Percentiles rank a stretch among this genome's conserved stretches.
Conservation (phyloP, 1,140 invertebrate genomes). For the Agrypnia vestita region DNA sequence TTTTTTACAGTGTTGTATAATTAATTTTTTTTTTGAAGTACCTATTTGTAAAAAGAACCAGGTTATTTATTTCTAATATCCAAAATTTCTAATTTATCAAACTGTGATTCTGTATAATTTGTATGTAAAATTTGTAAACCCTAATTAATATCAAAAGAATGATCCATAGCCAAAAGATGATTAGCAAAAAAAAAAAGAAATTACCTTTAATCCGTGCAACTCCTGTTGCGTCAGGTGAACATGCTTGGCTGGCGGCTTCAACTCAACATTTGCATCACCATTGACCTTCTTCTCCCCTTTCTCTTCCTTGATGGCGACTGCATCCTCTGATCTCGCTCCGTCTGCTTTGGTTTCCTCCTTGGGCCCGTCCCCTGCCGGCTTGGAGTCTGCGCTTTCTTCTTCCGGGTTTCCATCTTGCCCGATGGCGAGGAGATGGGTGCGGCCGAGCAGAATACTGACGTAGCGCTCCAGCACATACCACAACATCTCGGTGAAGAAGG, state of each 20-base stretch:
- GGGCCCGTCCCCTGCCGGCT: constrained; percentile 60
- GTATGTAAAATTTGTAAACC: no score
- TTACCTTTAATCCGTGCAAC: constrained; percentile 89
- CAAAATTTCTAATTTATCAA: no score
- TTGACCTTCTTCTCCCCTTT: not conserved
- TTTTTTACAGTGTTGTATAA: no score
- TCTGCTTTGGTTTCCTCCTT: constrained; percentile 63
- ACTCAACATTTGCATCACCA: constrained; percentile 30
- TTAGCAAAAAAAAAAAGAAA: constrained; percentile 41
- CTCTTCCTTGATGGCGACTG: not conserved
- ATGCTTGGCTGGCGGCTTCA: constrained; percentile 72
- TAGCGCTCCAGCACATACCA: constrained; percentile 98
- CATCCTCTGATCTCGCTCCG: no score
- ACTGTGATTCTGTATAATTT: no score
- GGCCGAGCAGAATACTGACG: constrained; percentile 89
- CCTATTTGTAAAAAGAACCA: no score
- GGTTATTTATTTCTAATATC: no score
- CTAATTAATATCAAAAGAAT: no score
- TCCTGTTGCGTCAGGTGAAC: constrained; percentile 87
- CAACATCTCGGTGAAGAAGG: constrained; percentile 97
- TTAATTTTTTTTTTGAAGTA: no score
- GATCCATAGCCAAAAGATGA: no score
- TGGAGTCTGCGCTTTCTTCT: constrained; percentile 61
- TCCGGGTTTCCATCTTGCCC: constrained; percentile 73
- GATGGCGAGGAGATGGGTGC: constrained; percentile 79